phyloP scores from a whole-genome alignment of 2,888 invertebrate genomes.

The Marasmarcha lunaedactyla region DNA sequence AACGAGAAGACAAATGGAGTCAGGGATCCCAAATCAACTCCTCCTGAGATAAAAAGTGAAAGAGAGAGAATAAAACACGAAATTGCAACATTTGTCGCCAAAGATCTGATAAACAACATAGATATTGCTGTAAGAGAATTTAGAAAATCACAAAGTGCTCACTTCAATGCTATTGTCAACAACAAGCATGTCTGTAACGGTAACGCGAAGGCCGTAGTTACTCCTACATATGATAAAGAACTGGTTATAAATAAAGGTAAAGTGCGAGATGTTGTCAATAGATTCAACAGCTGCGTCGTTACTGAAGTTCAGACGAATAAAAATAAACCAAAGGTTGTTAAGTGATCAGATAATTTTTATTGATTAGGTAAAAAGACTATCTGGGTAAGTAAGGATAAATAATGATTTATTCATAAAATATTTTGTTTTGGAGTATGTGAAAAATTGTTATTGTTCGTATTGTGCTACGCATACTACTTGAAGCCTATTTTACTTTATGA shows the following conservation, averaged over 20 bases:
- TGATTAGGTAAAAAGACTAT: no score
- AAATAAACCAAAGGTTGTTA: conserved; percentile 15
- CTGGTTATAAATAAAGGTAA: conserved; percentile 59
- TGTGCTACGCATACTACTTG: no score
- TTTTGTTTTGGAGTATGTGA: no score
- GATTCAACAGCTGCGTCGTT: conserved; percentile 43
- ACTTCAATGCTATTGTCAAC: conserved; percentile 24
- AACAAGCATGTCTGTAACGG: conserved; percentile 36
- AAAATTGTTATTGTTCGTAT: no score
- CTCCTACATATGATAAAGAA: conserved; percentile 55
- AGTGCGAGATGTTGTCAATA: conserved; percentile 59
- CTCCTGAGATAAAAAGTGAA: conserved; percentile 42
- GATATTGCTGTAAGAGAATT: conserved; percentile 54
- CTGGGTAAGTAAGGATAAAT: no score
- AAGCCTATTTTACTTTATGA: no score
- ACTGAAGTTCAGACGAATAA: conserved; percentile 12
- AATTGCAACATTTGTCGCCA: conserved; percentile 58
- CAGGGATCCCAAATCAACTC: conserved; percentile 28
- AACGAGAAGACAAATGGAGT: conserved; percentile 23
- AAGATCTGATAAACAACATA: conserved; percentile 57
- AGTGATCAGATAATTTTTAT: neutral
- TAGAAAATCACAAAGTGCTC: conserved; percentile 49
- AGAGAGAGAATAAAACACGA: conserved; percentile 57
- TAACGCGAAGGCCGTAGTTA: conserved; percentile 39
- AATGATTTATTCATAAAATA: no score